A percentile compares a stretch with the other conserved stretches of the same genome.
These are phyloP conservation scores for Tetranychus piercei DNA, from an alignment of 2,888 invertebrate genomes.

Conservation along the genomic window DNA sequence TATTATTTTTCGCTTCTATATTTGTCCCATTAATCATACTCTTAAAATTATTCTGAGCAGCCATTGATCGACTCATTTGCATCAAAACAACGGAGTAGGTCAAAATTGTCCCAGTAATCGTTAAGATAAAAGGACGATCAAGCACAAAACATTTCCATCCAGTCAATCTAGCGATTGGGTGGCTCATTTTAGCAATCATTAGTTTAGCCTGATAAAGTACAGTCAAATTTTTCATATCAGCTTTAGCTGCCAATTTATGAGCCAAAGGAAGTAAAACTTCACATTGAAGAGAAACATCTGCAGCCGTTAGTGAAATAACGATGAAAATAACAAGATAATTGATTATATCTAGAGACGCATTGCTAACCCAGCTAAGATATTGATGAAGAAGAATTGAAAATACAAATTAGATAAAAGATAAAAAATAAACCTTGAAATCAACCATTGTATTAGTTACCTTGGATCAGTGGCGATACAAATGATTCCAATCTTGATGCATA, in stretches of 20 bases:
- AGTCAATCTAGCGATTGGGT: constrained; percentile 9
- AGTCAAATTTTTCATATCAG: constrained; percentile 11
- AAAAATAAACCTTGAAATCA: neutral
- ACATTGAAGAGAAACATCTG: constrained; percentile 11
- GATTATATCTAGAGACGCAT: constrained; percentile 11
- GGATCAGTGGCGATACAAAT: constrained; percentile 10
- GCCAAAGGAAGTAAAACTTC: constrained; percentile 10
- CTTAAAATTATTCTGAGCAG: neutral
- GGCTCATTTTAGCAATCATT: constrained; percentile 14
- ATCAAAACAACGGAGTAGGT: constrained; percentile 13
- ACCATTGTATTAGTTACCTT: neutral
- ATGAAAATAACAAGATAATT: constrained; percentile 13
- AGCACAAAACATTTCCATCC: constrained; percentile 19
- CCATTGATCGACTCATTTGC: constrained; percentile 12
- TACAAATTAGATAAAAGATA: neutral
- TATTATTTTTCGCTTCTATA: no score
- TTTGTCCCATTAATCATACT: neutral
- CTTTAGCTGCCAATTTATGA: constrained; percentile 9
- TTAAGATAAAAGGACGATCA: constrained; percentile 14
- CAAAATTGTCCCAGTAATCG: constrained; percentile 14
- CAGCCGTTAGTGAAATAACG: constrained; percentile 12
- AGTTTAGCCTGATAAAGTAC: constrained; percentile 16
- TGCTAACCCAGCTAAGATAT: neutral
- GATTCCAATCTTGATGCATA: constrained; percentile 14
- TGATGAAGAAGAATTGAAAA: neutral